These are phyloP conservation scores for Drosophila yooni DNA, from an alignment of 2,888 invertebrate genomes.

Conservation along the genomic window DNA sequence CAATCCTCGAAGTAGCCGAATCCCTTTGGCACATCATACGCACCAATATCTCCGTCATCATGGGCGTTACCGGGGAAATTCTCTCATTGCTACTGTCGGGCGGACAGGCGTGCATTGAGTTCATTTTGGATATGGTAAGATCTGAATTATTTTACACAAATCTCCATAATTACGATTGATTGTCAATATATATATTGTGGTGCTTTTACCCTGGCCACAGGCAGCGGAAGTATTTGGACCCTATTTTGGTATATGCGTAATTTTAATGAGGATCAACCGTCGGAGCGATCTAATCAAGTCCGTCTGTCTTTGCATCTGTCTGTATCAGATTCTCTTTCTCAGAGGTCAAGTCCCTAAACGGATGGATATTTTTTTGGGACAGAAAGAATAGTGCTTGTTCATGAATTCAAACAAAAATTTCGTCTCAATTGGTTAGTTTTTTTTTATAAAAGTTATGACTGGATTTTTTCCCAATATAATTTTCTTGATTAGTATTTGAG, in stretches of 20 bases:
- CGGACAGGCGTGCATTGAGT: conserved; percentile 95
- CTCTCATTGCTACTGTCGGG: conserved; percentile 94
- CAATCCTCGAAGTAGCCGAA: conserved; percentile 93
- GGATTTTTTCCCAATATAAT: no score
- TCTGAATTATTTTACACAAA: neutral
- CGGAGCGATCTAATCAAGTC: neutral
- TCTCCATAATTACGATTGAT: neutral
- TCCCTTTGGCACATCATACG: conserved; percentile 95
- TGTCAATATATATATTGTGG: neutral
- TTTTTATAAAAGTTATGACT: no score
- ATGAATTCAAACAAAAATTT: no score
- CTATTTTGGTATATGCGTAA: neutral
- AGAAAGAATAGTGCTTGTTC: no score
- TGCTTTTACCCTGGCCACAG: no score
- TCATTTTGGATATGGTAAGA: conserved; percentile 92
- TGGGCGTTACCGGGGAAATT: conserved; percentile 94
- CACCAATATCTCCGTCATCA: conserved; percentile 94
- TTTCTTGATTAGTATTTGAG: no score
- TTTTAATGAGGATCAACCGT: no score
- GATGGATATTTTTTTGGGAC: no score
- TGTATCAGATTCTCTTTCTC: neutral
- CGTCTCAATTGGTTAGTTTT: no score
- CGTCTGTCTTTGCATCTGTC: neutral
- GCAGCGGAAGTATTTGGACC: neutral
- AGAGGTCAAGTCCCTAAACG: neutral